Base-by-base conservation (phyloP, 2,113 vertebrate genomes). In the Lycaon pictus region DNA sequence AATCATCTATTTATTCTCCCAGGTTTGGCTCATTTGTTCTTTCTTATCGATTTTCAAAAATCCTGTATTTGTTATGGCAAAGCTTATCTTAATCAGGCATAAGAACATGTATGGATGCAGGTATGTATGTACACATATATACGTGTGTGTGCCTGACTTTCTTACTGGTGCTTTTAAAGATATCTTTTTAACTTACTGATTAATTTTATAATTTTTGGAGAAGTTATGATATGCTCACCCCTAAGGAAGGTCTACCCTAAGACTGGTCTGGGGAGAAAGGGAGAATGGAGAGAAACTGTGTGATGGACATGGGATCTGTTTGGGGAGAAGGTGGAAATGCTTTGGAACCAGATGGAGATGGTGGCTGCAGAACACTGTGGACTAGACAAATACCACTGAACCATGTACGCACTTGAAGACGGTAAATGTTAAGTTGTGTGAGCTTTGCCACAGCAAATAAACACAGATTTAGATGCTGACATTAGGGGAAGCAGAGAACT, bases 121-220 rank as follows among this genome's bases (percentile, higher is more conserved):
- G 1, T 11, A 23, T 8, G 0, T 5, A 20, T 1, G 1, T 22
- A 7, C 17, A 15, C 29, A 6, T 27, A 16, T 29, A 29, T 7
- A 48, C 43, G 48, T 0, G 7, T 20, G 17, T 20, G 17, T 10
- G 11, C 60, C 25, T 58, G 60, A 35, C n/a, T 79, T 69, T 15
- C 9, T 32, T 55, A 58, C 8, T 35, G 3, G 32, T 23, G 2
- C 86, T 60, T 35, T 91, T 71, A 84, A 53, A 35, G 11, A 10
- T 29, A 7, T 15, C 37, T 88, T 95, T 86, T 71, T 43, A 72
- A 63, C 32, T 43, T 56, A 37, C 37, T 25, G 37, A 53, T n/a
- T 29, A 63, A n/a, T 27, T 86, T 79, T 43, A 35, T 74, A 3
- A 69, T 43, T 62, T 81, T 23, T 51, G 25, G 79, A 27, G n/a